Base-by-base conservation (phyloP, 2,888 invertebrate species). In the Pseudoips prasinana region DNA sequence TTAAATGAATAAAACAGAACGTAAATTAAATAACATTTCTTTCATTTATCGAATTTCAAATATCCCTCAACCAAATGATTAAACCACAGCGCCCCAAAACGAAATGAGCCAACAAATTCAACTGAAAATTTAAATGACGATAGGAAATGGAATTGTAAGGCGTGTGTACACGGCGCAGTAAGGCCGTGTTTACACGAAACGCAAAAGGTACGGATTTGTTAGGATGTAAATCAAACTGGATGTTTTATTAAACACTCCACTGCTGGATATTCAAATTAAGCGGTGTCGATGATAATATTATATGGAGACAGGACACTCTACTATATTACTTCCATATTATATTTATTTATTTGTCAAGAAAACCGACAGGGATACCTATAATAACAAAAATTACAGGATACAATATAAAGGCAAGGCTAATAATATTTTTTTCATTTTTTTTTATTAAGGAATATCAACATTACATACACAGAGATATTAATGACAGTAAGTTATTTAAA, bases 181-280 rank as follows among this genome's bases (percentile, higher is more conserved):
- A 76, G 72, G 77, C 69, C 61, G 72, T 83, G 84, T 85, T 83
- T 85, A 79, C 84, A 80, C 71, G 69, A 70, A 76, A 70, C 80
- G 75, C 72, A 73, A 73, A 81, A 87, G 86, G 86, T 85, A 81
- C 77, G 73, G 83, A 81, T 83, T 84, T 81, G 78, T 73, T 67
- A 69, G 68, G 67, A 84, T 82, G 84, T 85, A 85, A 87, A 88
- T 88, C 87, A 84, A 86, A 82, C 71, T 75, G 75, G 76, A 82
- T 88, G 85, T 86, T 88, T 86, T 88, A 86, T 88, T 86, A 87
- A 88, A 86, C 85, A 83, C 80, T 79, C 74, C 65, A 63, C 70
- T 72, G 81, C 76, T 73, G 75, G 80, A 78, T 86, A 86, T 88
- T 86, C 84, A 87, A 87, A 88, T 88, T 84, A 85, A 84, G 81